A percentile compares a stretch with the other conserved stretches of the same genome.
phyloP scores from a whole-genome alignment of 2,113 vertebrate species.

The Hyperoodon ampullatus region DNA sequence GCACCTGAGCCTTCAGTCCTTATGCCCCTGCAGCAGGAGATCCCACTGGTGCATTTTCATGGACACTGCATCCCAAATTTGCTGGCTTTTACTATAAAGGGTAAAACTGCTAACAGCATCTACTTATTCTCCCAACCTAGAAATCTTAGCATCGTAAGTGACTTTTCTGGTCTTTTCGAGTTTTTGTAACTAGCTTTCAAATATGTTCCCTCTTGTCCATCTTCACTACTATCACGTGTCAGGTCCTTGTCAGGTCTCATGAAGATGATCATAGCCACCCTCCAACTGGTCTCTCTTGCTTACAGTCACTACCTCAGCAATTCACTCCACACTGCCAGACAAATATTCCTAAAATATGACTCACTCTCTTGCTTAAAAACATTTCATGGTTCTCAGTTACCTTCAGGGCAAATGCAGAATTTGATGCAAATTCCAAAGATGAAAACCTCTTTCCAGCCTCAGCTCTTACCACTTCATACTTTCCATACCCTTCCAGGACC shows the following conservation, averaged over 20 bases:
- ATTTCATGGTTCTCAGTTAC: background rate
- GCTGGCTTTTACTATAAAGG: background rate
- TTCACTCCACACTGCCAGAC: background rate
- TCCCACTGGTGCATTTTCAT: background rate
- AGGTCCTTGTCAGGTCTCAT: background rate
- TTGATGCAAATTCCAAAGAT: background rate
- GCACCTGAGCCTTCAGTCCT: background rate
- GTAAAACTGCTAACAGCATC: background rate
- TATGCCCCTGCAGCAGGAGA: background rate
- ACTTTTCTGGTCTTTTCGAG: background rate
- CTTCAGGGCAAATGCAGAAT: background rate
- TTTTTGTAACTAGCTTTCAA: background rate
- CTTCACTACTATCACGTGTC: background rate
- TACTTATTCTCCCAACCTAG: background rate
- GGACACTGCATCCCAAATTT: background rate
- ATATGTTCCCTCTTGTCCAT: background rate
- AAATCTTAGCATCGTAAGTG: background rate
- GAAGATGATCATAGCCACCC: background rate
- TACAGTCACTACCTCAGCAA: background rate
- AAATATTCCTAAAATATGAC: background rate
- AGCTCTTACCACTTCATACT: background rate
- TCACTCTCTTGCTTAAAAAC: background rate
- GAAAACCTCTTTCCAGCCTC: background rate
- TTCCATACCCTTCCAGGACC: background rate
- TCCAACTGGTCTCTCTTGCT: background rate